These are phyloP conservation scores for Bombus breviceps DNA, from an alignment of 1,140 invertebrate species.

Conservation along the genomic window DNA sequence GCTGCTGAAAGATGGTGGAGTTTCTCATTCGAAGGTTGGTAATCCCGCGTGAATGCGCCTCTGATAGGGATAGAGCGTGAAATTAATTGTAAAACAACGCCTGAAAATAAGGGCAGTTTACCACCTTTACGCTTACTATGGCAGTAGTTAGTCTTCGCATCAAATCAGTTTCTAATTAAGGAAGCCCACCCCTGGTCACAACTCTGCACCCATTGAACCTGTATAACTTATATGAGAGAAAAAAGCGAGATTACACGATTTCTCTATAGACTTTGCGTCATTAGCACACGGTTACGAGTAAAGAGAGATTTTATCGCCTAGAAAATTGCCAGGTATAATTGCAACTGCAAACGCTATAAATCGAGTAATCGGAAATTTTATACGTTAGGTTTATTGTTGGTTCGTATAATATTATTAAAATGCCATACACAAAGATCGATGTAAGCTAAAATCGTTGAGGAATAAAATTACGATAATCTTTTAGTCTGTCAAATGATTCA, in stretches of 20 bases:
- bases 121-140: constrained; percentile 33
- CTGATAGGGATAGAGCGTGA: neutral
- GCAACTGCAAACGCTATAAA: neutral
- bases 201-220: constrained; percentile 12
- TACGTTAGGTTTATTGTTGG: neutral
- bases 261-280: neutral
- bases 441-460: neutral
- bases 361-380: neutral
- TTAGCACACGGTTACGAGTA: constrained; percentile 5
- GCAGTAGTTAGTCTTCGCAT: constrained; percentile 46
- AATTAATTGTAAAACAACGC: constrained; percentile 5
- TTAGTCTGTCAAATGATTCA: no score
- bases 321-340: neutral
- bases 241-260: constrained; percentile 26
- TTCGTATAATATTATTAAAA: neutral
- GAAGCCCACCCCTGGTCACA: constrained; percentile 43
- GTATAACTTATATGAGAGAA: neutral
- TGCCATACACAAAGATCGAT: neutral
- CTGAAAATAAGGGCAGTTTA: constrained; percentile 31
- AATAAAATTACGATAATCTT: neutral
- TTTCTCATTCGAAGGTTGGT: neutral
- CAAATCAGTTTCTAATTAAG: constrained; percentile 54
- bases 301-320: neutral
- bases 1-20: neutral
- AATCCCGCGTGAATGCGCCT: no score